Percentiles rank a stretch among this genome's conserved stretches.
phyloP scores from a whole-genome alignment of 1,140 invertebrate species.

The Ladona fulva region DNA sequence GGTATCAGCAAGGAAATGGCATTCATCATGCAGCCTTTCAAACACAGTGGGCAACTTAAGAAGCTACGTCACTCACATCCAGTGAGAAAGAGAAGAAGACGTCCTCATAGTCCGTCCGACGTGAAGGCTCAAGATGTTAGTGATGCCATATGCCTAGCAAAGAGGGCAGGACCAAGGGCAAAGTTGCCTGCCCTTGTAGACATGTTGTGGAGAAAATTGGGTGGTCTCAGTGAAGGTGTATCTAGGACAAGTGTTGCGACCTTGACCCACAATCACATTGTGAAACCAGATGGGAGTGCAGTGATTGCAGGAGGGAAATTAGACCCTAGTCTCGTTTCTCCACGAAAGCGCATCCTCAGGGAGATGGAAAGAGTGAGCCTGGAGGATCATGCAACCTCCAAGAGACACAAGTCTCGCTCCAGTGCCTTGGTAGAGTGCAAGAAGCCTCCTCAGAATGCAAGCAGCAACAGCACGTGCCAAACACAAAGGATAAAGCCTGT shows the following conservation, averaged over 20 bases:
- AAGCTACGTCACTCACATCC: constrained; percentile 18
- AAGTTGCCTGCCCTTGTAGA: constrained; percentile 24
- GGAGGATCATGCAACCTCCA: constrained; percentile 42
- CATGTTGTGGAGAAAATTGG: neutral
- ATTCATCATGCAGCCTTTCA: constrained; percentile 48
- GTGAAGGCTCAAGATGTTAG: constrained; percentile 40
- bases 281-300: constrained; percentile 21
- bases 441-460: constrained; percentile 32
- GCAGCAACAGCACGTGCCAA: constrained; percentile 25
- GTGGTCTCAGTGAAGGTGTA: neutral
- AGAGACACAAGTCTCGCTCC: constrained; percentile 26
- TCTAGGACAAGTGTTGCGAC: neutral
- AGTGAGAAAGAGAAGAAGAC: constrained; percentile 22
- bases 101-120: constrained; percentile 39
- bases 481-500: constrained; percentile 13
- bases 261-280: neutral
- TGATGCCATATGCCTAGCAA: constrained; percentile 44
- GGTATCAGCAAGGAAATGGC: constrained; percentile 61
- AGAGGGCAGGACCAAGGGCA: constrained; percentile 34
- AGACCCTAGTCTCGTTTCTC: constrained; percentile 52
- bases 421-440: constrained; percentile 27
- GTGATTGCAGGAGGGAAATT: constrained; percentile 38
- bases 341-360: constrained; percentile 59
- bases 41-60: constrained; percentile 20
- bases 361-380: constrained; percentile 62